phyloP scores from a whole-genome alignment of 2,113 vertebrate species.

The Callionymus lyra region DNA sequence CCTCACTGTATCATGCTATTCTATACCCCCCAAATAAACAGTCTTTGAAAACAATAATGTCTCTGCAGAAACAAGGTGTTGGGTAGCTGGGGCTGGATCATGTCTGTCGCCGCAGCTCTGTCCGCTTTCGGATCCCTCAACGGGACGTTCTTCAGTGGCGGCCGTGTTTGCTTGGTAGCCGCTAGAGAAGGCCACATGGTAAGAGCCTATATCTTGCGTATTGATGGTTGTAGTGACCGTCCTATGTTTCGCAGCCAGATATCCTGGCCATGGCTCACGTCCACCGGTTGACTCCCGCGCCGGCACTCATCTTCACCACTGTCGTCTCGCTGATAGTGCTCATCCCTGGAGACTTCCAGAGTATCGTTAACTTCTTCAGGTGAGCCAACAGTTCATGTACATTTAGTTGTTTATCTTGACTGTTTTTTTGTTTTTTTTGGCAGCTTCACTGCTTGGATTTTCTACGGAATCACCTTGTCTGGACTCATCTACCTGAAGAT shows the following conservation, averaged over 20 bases:
- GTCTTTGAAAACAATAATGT: background rate
- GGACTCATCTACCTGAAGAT: conserved; percentile 81
- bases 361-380: conserved; percentile 80
- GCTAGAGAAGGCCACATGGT: conserved; percentile 86
- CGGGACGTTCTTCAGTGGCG: conserved; percentile 74
- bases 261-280: conserved; percentile 81
- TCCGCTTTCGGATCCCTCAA: conserved; percentile 79
- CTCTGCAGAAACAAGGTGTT: conserved; percentile 74
- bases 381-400: conserved; percentile 28
- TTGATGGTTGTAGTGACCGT: too few species aligned
- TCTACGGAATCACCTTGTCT: conserved; percentile 73
- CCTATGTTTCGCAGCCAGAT: conserved; percentile 60
- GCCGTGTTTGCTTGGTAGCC: conserved; percentile 77
- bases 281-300: conserved; percentile 70
- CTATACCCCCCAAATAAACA: too few species aligned
- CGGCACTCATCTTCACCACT: conserved; percentile 79
- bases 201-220: conserved; percentile 20
- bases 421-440: conserved; percentile 10
- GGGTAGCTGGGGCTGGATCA: conserved; percentile 80
- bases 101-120: conserved; percentile 77
- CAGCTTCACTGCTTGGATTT: conserved; percentile 82
- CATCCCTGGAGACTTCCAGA: conserved; percentile 73
- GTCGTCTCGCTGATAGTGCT: conserved; percentile 71
- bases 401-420: background rate
- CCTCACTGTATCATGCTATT: too few species aligned